phyloP scores from a whole-genome alignment of 2,888 invertebrate genomes.

The Leptodirus hochenwartii region DNA sequence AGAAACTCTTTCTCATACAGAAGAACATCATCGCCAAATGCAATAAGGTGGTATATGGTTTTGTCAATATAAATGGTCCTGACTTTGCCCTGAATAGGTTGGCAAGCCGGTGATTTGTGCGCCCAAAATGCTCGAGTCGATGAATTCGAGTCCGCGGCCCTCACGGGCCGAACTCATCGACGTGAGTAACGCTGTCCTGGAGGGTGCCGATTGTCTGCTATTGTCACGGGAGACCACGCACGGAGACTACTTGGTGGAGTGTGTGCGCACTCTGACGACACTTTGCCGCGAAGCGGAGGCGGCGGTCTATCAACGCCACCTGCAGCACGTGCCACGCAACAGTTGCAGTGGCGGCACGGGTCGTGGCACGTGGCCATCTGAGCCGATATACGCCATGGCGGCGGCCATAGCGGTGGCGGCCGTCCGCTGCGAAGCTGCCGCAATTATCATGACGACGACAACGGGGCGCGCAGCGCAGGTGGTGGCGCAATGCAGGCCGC shows the following conservation, averaged over 20 bases:
- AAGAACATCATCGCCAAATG: constrained; percentile 97
- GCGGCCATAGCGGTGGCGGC: constrained; percentile 59
- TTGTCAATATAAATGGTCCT: background rate
- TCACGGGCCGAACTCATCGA: constrained; percentile 69
- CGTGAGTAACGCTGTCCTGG: constrained; percentile 81
- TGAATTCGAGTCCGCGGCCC: constrained; percentile 59
- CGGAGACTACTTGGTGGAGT: constrained; percentile 54
- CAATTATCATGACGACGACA: constrained; percentile 64
- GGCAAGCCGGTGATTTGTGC: constrained; percentile 84
- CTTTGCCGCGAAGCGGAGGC: constrained; percentile 74
- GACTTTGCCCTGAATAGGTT: constrained; percentile 25
- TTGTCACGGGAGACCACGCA: constrained; percentile 67
- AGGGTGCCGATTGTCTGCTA: constrained; percentile 80
- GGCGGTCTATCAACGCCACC: constrained; percentile 60
- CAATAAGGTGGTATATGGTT: constrained; percentile 39
- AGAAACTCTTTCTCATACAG: constrained; percentile 93
- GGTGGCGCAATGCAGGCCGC: constrained; percentile 46
- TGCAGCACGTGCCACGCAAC: constrained; percentile 62
- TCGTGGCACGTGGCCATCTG: constrained; percentile 19
- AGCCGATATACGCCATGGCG: constrained; percentile 49
- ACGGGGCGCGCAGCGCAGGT: constrained; percentile 52
- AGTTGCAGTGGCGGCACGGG: no score
- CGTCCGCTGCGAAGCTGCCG: constrained; percentile 44
- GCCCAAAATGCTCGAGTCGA: constrained; percentile 63
- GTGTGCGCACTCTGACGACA: constrained; percentile 48